These are phyloP conservation scores for Cassiopea andromeda DNA, from an alignment of 30 jellyfish, hydroid and myxozoan genomes.

Conservation along the genomic window DNA sequence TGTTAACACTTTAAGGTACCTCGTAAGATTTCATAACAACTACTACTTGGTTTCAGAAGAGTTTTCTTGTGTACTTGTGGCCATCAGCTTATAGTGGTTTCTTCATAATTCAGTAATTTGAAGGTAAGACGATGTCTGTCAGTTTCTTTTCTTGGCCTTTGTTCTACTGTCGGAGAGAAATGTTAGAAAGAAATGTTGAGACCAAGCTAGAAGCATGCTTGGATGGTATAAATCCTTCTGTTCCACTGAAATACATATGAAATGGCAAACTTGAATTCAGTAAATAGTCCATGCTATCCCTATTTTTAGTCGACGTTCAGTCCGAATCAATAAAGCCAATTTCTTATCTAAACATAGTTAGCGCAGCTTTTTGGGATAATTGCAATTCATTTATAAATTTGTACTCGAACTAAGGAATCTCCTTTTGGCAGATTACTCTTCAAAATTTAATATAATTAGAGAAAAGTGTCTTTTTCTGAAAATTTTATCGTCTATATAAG, in stretches of 20 bases:
- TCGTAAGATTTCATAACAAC: neutral
- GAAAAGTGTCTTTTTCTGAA: neutral
- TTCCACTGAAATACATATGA: too few relatives aligned
- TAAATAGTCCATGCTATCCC: neutral
- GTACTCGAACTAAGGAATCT: neutral
- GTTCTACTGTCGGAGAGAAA: neutral
- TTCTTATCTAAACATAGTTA: neutral
- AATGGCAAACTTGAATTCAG: neutral
- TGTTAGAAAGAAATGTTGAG: neutral
- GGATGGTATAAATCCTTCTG: neutral
- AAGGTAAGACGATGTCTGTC: neutral
- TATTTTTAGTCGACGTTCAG: too few relatives aligned
- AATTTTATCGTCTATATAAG: too few relatives aligned
- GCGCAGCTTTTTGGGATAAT: neutral
- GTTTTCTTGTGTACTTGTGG: neutral
- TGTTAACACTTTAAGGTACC: neutral
- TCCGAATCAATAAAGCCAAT: neutral
- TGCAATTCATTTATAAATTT: neutral
- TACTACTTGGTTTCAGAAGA: neutral
- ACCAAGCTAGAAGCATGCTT: neutral
- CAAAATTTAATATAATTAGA: neutral
- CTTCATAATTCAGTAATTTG: neutral
- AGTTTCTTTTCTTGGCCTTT: neutral
- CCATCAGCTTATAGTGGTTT: too few relatives aligned
- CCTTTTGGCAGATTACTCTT: neutral